These are phyloP conservation scores for Oncopodura yosiiana DNA, from an alignment of 1,140 invertebrate species.

Conservation along the genomic window DNA sequence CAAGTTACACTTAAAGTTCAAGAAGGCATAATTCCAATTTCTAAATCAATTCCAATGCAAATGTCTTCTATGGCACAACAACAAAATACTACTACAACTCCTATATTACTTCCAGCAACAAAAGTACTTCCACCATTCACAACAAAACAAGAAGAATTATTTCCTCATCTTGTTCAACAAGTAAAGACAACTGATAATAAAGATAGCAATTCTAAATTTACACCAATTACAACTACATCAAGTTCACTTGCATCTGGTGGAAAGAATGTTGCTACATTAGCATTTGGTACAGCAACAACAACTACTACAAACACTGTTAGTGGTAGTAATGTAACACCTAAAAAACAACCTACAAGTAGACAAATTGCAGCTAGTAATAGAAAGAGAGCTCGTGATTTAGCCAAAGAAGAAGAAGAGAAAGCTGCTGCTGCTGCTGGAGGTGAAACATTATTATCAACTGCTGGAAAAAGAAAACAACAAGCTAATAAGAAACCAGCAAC, in stretches of 20 bases:
- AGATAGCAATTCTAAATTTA: too few relatives aligned
- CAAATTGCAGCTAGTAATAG: background rate
- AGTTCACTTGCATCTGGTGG: too few relatives aligned
- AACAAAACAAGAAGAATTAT: background rate
- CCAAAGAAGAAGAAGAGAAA: background rate
- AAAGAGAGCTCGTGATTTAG: background rate
- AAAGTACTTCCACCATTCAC: background rate
- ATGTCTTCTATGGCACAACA: too few relatives aligned
- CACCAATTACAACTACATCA: too few relatives aligned
- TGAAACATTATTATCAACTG: background rate
- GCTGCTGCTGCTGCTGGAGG: background rate
- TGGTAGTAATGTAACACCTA: conserved; percentile 11
- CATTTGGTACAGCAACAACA: too few relatives aligned
- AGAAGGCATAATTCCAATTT: too few relatives aligned
- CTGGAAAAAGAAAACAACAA: background rate
- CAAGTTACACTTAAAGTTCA: too few relatives aligned
- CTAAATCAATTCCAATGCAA: too few relatives aligned
- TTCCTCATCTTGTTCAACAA: conserved; percentile 8
- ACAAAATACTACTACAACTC: too few relatives aligned
- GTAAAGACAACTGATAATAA: too few relatives aligned
- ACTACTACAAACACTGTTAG: conserved; percentile 4
- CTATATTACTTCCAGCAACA: too few relatives aligned
- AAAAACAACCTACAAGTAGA: background rate
- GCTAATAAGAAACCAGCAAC: background rate
- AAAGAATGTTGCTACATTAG: too few relatives aligned